phyloP scores from a whole-genome alignment of 2,888 invertebrate genomes.

The Morpho deidamia region DNA sequence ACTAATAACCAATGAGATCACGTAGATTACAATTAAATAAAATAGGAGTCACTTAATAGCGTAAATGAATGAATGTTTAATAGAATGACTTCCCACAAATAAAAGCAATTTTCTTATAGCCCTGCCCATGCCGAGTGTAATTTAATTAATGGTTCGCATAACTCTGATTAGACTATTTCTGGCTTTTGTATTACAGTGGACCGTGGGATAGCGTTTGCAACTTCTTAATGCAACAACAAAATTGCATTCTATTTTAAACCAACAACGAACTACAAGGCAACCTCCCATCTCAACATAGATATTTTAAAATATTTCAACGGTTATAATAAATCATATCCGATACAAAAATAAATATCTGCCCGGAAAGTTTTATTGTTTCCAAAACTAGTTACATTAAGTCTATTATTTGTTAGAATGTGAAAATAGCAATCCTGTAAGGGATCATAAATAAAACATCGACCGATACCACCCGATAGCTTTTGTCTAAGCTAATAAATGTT shows the following conservation, averaged over 20 bases:
- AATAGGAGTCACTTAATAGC: constrained; percentile 58
- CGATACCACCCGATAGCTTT: constrained; percentile 64
- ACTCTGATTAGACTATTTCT: constrained; percentile 59
- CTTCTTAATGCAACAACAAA: constrained; percentile 18
- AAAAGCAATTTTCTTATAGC: constrained; percentile 66
- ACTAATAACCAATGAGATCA: constrained; percentile 38
- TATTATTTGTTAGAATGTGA: constrained; percentile 28
- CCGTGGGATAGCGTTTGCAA: constrained; percentile 17
- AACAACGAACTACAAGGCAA: constrained; percentile 2
- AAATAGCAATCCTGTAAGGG: constrained; percentile 66
- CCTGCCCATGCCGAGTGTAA: constrained; percentile 50
- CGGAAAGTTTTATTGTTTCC: constrained; percentile 8
- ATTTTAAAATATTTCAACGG: constrained; percentile 17
- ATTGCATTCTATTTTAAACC: constrained; percentile 30
- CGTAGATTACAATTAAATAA: constrained; percentile 65
- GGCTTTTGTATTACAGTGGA: constrained; percentile 28
- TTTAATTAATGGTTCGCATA: constrained; percentile 65
- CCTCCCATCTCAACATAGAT: constrained; percentile 3
- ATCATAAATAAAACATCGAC: constrained; percentile 72
- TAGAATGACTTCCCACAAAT: constrained; percentile 66
- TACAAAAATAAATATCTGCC: constrained; percentile 7
- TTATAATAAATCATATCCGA: constrained; percentile 5
- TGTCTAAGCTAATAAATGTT: constrained; percentile 76
- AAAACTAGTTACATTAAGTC: constrained; percentile 17
- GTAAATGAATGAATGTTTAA: constrained; percentile 49